phyloP scores from a whole-genome alignment of 1,140 invertebrate genomes.

The Heliconius melpomene region DNA sequence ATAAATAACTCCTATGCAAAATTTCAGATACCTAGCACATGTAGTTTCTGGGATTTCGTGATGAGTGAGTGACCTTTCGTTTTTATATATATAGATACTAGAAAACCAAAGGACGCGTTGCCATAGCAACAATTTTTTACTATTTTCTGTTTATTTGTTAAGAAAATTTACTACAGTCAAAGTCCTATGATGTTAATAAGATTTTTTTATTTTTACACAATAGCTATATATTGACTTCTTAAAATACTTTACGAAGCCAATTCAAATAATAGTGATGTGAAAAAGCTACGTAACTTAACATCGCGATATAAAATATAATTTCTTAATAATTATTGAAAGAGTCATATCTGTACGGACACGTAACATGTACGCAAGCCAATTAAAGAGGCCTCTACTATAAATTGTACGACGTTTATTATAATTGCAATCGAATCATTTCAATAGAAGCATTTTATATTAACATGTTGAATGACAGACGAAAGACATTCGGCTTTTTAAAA shows the following conservation, averaged over 20 bases:
- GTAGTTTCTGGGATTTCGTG: too few species aligned
- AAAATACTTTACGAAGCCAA: background rate
- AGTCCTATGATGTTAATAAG: too few species aligned
- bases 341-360: background rate
- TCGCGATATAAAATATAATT: background rate
- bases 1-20: too few species aligned
- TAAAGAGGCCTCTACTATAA: slow-evolving; percentile 2
- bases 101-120: too few species aligned
- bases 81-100: too few species aligned
- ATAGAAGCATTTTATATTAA: background rate
- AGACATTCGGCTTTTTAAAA: background rate
- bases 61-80: too few species aligned
- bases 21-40: too few species aligned
- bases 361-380: slow-evolving; percentile 18
- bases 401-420: slow-evolving; percentile 19
- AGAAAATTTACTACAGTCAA: too few species aligned
- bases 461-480: background rate
- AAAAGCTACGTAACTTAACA: background rate
- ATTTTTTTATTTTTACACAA: too few species aligned
- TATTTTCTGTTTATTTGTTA: too few species aligned
- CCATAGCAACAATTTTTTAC: too few species aligned
- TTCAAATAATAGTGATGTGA: background rate
- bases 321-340: background rate
- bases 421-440: slow-evolving; percentile 20
- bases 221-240: too few species aligned